Evolutionary conservation across 2,797 vertebrate genomes (phyloP), one percentile per base, ranked within the genome.

Genomic region (Leptatherina wallacei): DNA sequence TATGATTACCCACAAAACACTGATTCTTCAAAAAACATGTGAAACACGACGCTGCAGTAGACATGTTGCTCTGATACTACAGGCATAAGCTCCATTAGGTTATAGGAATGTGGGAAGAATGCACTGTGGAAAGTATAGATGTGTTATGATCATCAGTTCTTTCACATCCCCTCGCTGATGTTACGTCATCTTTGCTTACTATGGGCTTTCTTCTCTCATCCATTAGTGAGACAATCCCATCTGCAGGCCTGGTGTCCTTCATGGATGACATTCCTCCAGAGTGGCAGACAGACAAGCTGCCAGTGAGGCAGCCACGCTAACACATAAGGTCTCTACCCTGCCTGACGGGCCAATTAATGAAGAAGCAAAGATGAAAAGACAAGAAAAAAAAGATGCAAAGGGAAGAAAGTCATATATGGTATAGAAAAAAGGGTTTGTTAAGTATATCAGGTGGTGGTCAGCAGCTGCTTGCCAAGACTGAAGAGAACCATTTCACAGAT

Each of bases 221-320:
- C 29, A 22, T 61, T 83, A 65, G 71, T 29, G 18, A 67, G 74
- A 73, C 74, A 64, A 38, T 88, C 76, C 81, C 60, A 10, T 52
- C 65, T 83, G 88, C 63, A 20, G 27, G 49, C 24, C 65, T 66
- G 78, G 59, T n/a, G 76, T 86, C 88, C 89, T 90, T 93, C 81
- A 87, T 10, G 77, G 87, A 71, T 84, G 78, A 86, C 73, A 76
- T 85, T 80, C 70, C 80, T 73, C 77, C 18, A 52, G 74, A 83
- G 78, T 60, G 55, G 75, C 67, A 78, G 75, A 38, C 16, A 51
- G 24, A 52, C 16, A 44, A 61, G 44, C 12, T 22, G 52, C 22
- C 61, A 60, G 67, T 54, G 56, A 66, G 57, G 18, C 63, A 40
- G 71, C 67, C 61, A 36, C 44, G 73, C 78, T 81, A 77, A 81